Evolutionary conservation across 1,140 invertebrate species (phyloP).

Genomic region (Microvelia longipes): DNA sequence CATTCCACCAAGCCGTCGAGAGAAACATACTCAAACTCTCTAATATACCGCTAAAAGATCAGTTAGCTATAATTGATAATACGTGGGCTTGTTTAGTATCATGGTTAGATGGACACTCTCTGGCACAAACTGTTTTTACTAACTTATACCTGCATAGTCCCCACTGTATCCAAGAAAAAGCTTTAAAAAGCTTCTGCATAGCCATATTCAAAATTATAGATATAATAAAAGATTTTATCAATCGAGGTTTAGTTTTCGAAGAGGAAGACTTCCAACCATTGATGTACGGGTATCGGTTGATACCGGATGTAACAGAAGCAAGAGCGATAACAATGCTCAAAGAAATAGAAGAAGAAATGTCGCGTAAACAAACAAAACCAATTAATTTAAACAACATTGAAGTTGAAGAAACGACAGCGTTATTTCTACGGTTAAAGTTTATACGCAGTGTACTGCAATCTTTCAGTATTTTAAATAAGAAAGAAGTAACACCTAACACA

Average conservation of each 20-base stretch:
- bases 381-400: conserved; percentile 1
- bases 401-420: conserved; percentile 14
- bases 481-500: conserved; percentile 25
- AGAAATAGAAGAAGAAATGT: conserved; percentile 81
- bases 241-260: conserved; percentile 68
- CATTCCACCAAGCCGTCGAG: conserved; percentile 71
- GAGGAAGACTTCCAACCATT: conserved; percentile 93
- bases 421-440: conserved; percentile 70
- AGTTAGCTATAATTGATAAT: conserved; percentile 83
- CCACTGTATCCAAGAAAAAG: conserved; percentile 63
- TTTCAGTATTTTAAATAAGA: conserved; percentile 46
- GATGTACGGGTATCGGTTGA: conserved; percentile 79
- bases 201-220: conserved; percentile 80
- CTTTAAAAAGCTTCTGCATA: conserved; percentile 72
- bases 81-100: conserved; percentile 83
- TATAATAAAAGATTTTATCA: conserved; percentile 63
- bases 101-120: conserved; percentile 86
- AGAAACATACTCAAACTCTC: conserved; percentile 63
- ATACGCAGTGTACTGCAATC: conserved; percentile 70
- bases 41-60: conserved; percentile 48
- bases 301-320: conserved; percentile 64
- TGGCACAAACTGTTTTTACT: conserved; percentile 93
- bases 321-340: conserved; percentile 65
- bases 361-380: conserved; percentile 9
- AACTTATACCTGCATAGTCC: conserved; percentile 91